Base-by-base conservation (phyloP, 2,113 vertebrate species). In the Orientallactaga bullata region DNA sequence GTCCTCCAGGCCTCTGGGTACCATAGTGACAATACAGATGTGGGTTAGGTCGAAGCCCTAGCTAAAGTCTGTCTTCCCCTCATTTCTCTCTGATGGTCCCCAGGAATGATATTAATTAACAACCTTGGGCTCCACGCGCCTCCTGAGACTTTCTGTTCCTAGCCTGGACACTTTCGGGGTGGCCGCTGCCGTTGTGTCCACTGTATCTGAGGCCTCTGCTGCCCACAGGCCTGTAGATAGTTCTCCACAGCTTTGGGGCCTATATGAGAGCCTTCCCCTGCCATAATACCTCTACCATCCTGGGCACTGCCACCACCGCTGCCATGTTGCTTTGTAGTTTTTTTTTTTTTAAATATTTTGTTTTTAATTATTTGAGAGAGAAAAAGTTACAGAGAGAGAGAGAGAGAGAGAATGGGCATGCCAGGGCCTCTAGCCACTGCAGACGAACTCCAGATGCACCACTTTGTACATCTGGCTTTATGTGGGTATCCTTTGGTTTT, bases 71-170 rank as follows among this genome's bases (percentile, higher is more conserved):
- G 0, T 65, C 24, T 81, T 37, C 13, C 18, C 35, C 68, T 30
- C 39, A 3, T 86, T 91, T 84, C 72, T 94, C 79, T 51, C 72
- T 8, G 10, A 12, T n/a, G 69, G 37, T 66, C 88, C 68, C 60
- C 79, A 28, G 69, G 65, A 89, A 60, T 2, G 39, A 28, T 16
- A 17, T 39, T 69, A 66, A 79, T 65, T n/a, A 13, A 9, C 5
- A 47, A 51, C 6, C 20, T 51, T 30, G 21, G 58, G 15, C 26
- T 21, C 35, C 30, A 2, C n/a, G 5, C 0, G 0, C 1, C 35
- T 88, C 47, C n/a, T 63, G 71, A 23, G 12, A 13, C 79, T 3
- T 26, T 58, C 60, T 55, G 37, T 47, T 51, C 72, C n/a, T n/a
- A 23, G 12, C 17, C 79, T 3, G 60, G 23, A 65, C 6, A 35